Conservation (phyloP, 2,888 invertebrate genomes). For the Ectropis crepuscularia region DNA sequence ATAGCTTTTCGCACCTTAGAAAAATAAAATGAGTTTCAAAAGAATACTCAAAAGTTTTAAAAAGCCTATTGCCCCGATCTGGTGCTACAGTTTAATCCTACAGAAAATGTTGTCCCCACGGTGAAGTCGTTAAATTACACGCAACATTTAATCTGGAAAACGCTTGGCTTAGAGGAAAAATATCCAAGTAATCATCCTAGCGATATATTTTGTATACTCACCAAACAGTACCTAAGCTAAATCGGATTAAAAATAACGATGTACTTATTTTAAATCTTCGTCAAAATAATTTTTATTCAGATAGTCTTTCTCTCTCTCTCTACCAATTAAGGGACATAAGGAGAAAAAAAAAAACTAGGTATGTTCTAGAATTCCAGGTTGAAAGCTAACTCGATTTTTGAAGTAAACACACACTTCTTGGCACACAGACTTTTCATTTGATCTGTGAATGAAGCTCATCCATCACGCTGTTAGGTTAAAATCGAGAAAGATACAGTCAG, state of each 20-base stretch:
- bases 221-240: background rate
- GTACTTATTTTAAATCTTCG: no score
- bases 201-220: constrained; percentile 33
- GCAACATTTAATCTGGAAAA: constrained; percentile 62
- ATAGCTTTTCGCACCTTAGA: background rate
- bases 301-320: no score
- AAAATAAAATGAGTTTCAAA: background rate
- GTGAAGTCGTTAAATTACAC: constrained; percentile 61
- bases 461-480: no score
- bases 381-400: no score
- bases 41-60: background rate
- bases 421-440: no score
- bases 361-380: no score
- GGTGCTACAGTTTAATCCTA: constrained; percentile 39
- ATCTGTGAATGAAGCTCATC: no score
- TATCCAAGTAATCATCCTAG: constrained; percentile 50
- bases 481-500: no score
- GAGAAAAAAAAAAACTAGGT: no score
- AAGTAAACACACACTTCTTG: no score
- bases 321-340: no score
- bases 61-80: background rate
- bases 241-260: background rate
- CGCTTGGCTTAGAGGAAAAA: constrained; percentile 48
- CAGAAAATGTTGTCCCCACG: constrained; percentile 53
- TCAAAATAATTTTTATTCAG: no score